A percentile compares a stretch with the other conserved stretches of the same genome.
Evolutionary conservation across 2,888 invertebrate genomes (phyloP).

Genomic region (Andricus quercusramuli): DNA sequence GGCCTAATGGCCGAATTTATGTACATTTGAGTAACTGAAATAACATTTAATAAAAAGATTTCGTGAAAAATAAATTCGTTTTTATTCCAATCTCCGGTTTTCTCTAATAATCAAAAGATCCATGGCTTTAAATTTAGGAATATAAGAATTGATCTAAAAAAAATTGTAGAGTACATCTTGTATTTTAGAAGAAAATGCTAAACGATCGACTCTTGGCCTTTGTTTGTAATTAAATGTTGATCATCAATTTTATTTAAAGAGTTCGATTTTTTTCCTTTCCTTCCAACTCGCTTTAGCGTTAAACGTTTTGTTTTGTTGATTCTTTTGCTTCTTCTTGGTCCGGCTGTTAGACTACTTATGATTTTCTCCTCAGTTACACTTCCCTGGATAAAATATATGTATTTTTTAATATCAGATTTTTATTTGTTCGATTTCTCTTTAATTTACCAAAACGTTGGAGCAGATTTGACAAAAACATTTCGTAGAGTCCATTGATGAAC

Average conservation of each 20-base stretch:
- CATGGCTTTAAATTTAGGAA: not conserved
- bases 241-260: not conserved
- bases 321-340: constrained; percentile 38
- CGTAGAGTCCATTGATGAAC: constrained; percentile 5
- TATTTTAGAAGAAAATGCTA: not conserved
- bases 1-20: constrained; percentile 1
- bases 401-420: constrained; percentile 1
- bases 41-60: constrained; percentile 37
- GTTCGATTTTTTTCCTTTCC: not conserved
- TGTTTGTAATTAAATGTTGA: not conserved
- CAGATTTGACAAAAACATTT: constrained; percentile 65
- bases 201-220: not conserved
- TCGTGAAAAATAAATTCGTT: not conserved
- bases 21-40: constrained; percentile 34
- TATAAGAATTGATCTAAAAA: not conserved
- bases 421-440: not conserved
- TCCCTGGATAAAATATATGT: constrained; percentile 9
- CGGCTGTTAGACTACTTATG: constrained; percentile 17
- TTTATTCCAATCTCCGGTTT: not conserved
- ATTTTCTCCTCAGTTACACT: constrained; percentile 25
- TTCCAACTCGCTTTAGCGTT: not conserved
- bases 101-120: not conserved
- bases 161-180: not conserved
- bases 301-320: constrained; percentile 14
- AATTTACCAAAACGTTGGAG: constrained; percentile 62